Evolutionary conservation across 2,113 vertebrate species (phyloP).

Genomic region (Lepus europaeus): DNA sequence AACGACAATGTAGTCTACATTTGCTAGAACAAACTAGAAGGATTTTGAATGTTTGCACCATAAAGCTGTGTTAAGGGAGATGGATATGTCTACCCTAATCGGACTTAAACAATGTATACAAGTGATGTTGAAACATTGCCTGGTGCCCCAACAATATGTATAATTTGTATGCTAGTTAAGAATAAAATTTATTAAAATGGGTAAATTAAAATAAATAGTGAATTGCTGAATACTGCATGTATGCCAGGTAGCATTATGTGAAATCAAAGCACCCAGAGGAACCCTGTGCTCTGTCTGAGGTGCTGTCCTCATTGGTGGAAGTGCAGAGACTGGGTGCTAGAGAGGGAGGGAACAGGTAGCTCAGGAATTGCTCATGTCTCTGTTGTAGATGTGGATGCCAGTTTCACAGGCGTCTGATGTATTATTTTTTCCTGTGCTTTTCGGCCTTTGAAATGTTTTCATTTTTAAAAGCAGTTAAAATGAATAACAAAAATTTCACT

Average conservation of each 20-base stretch:
- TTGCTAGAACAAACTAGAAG: too few relatives aligned
- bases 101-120: too few relatives aligned
- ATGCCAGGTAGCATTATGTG: background rate
- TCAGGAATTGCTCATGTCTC: too few relatives aligned
- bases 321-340: accelerated
- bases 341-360: background rate
- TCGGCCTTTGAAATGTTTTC: background rate
- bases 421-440: conserved; percentile 10
- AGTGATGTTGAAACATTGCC: too few relatives aligned
- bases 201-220: background rate
- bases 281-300: accelerated
- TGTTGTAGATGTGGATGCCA: background rate
- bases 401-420: accelerated
- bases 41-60: too few relatives aligned
- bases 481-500: background rate
- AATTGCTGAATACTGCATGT: background rate
- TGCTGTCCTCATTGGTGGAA: background rate
- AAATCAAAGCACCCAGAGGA: background rate
- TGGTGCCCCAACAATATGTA: too few relatives aligned
- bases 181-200: background rate
- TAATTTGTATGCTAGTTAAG: too few relatives aligned
- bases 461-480: conserved; percentile 6
- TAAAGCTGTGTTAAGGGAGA: too few relatives aligned
- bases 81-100: too few relatives aligned
- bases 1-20: too few relatives aligned